Evolutionary conservation across 1,140 invertebrate species (phyloP).

Genomic region (Drosophila repleta): DNA sequence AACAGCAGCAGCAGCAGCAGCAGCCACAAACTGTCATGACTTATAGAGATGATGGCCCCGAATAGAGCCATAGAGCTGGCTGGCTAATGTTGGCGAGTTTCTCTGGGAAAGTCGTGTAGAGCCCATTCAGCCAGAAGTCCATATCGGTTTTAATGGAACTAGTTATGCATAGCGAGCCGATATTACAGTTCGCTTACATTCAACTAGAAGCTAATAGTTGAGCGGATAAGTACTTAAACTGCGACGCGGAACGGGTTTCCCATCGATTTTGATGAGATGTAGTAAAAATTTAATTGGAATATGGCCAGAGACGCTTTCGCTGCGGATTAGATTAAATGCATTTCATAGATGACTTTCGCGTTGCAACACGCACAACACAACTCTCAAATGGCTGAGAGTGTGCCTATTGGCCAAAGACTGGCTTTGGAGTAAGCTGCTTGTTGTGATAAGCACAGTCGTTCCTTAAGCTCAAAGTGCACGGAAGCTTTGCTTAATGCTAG

Average conservation of each 20-base stretch:
- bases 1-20: neutral
- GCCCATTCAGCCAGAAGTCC: conserved; percentile 8
- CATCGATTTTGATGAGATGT: conserved; percentile 2
- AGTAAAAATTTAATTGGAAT: conserved; percentile 42
- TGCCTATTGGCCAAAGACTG: neutral
- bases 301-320: conserved; percentile 28
- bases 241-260: conserved; percentile 9
- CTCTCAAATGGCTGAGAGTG: neutral
- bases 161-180: conserved; percentile 32
- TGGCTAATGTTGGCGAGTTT: neutral
- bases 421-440: too few species aligned
- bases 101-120: conserved; percentile 13
- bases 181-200: conserved; percentile 33
- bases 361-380: neutral
- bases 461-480: neutral
- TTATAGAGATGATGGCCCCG: conserved; percentile 20
- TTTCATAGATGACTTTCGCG: neutral
- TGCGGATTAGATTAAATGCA: conserved; percentile 28
- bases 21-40: conserved; percentile 13
- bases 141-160: conserved; percentile 26
- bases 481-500: neutral
- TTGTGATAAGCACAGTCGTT: too few species aligned
- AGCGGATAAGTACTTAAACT: conserved; percentile 8
- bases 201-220: conserved; percentile 5
- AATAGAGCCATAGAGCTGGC: conserved; percentile 27